Percentiles rank a stretch among this genome's conserved stretches.
Evolutionary conservation across 1,140 invertebrate species (phyloP).

Genomic region (Dolichoris vasculosae): DNA sequence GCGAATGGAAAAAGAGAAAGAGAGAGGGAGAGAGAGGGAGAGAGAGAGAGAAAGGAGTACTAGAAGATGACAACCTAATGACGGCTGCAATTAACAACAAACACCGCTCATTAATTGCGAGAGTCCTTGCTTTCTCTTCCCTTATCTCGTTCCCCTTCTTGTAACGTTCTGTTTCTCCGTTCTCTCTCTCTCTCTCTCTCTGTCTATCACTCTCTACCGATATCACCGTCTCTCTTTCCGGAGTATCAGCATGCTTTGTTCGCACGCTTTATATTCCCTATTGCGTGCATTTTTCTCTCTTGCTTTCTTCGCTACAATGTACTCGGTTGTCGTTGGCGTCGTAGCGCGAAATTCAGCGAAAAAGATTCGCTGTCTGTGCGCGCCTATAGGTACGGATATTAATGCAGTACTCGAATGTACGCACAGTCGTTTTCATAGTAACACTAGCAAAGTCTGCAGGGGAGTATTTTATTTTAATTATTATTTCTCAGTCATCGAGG

Average conservation of each 20-base stretch:
- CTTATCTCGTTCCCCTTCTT: conserved; percentile 48
- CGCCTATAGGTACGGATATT: background rate
- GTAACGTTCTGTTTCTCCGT: conserved; percentile 11
- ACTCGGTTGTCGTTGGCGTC: conserved; percentile 24
- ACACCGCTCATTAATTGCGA: conserved; percentile 75
- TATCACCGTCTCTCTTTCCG: background rate
- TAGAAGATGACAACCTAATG: conserved; percentile 73
- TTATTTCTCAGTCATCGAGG: background rate
- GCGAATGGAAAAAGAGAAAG: background rate
- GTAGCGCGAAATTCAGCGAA: background rate
- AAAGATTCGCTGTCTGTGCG: background rate
- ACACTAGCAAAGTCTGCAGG: background rate
- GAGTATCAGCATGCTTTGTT: background rate
- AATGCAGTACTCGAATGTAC: conserved; percentile 9
- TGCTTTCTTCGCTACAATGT: background rate
- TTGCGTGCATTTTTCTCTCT: background rate
- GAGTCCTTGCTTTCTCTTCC: conserved; percentile 58
- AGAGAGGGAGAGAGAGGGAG: conserved; percentile 37
- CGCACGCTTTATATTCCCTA: background rate
- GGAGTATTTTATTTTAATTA: conserved; percentile 47
- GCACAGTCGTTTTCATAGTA: background rate
- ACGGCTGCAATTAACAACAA: conserved; percentile 76
- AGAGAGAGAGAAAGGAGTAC: conserved; percentile 17
- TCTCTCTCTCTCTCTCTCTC: background rate
- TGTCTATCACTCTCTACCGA: background rate